Conservation (phyloP, 2,797 vertebrate genomes). For the Gallinago nigripennis region DNA sequence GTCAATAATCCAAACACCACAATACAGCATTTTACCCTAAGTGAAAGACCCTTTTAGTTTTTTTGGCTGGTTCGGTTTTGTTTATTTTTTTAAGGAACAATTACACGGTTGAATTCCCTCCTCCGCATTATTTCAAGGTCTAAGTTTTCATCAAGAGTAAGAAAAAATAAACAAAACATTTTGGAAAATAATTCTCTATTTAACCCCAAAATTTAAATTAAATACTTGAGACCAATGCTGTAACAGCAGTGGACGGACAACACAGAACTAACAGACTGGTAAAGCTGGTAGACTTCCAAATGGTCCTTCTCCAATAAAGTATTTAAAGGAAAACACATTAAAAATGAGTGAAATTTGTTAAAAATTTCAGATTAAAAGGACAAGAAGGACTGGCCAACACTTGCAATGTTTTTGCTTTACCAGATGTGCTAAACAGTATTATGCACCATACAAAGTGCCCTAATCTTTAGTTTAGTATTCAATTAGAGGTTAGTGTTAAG, state of each 20-base stretch:
- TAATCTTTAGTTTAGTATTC: not conserved
- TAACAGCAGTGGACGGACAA: not conserved
- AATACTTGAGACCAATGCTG: not conserved
- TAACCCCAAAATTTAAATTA: not conserved
- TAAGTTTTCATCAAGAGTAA: not conserved
- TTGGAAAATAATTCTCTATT: not conserved
- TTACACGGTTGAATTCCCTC: rapidly evolving
- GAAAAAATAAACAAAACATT: not conserved
- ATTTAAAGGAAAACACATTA: not conserved
- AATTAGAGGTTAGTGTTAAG: not conserved
- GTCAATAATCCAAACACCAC: not conserved
- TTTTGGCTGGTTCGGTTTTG: not conserved
- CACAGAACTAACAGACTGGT: not conserved
- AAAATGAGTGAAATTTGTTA: not conserved
- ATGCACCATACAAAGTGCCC: not conserved
- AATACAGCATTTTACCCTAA: not conserved
- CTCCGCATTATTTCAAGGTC: not conserved
- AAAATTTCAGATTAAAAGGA: not conserved
- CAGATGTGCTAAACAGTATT: not conserved
- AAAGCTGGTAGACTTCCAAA: not conserved
- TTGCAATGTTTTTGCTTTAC: not conserved
- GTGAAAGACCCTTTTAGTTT: not conserved
- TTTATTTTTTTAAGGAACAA: not conserved
- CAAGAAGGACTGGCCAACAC: not conserved
- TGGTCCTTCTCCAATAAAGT: not conserved